Conservation (phyloP, 2,888 invertebrate species). For the Netelia fuscicornis region DNA sequence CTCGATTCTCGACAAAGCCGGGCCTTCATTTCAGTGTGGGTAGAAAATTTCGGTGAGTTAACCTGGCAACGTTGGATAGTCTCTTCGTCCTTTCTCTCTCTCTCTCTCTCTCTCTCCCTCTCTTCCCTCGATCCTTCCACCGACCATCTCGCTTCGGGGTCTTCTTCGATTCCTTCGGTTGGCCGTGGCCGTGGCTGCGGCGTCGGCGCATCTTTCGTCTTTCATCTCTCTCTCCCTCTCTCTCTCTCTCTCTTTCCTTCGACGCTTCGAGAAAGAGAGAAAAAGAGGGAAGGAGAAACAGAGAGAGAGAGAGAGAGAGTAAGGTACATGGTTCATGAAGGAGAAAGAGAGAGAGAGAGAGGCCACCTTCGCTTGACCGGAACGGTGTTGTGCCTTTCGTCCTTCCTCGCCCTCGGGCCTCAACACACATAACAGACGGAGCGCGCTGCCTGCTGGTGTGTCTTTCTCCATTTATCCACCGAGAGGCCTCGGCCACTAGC, state of each 20-base stretch:
- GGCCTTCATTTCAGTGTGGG: constrained; percentile 51
- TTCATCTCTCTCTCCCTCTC: constrained; percentile 38
- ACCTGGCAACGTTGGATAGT: constrained; percentile 66
- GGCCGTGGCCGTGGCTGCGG: constrained; percentile 14
- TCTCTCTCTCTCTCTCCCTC: constrained; percentile 23
- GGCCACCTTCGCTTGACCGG: constrained; percentile 78
- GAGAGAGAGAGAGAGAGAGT: background rate
- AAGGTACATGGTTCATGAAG: constrained; percentile 72
- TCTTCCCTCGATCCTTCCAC: constrained; percentile 30
- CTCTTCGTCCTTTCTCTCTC: constrained; percentile 9
- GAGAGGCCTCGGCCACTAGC: background rate
- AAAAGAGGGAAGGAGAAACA: constrained; percentile 29
- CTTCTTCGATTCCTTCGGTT: constrained; percentile 68
- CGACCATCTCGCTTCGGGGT: constrained; percentile 40
- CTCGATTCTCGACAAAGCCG: constrained; percentile 49
- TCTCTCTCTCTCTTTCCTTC: constrained; percentile 50
- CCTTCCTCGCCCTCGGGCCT: constrained; percentile 57
- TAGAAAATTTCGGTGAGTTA: constrained; percentile 65
- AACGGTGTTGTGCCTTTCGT: constrained; percentile 81
- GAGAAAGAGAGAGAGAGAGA: constrained; percentile 38
- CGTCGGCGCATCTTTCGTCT: constrained; percentile 61
- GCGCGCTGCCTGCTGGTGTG: constrained; percentile 52
- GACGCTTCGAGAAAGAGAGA: constrained; percentile 51
- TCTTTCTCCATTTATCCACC: constrained; percentile 37
- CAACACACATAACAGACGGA: constrained; percentile 54